Conservation (phyloP, 2,797 vertebrate species). For the Acanthurus tractus region DNA sequence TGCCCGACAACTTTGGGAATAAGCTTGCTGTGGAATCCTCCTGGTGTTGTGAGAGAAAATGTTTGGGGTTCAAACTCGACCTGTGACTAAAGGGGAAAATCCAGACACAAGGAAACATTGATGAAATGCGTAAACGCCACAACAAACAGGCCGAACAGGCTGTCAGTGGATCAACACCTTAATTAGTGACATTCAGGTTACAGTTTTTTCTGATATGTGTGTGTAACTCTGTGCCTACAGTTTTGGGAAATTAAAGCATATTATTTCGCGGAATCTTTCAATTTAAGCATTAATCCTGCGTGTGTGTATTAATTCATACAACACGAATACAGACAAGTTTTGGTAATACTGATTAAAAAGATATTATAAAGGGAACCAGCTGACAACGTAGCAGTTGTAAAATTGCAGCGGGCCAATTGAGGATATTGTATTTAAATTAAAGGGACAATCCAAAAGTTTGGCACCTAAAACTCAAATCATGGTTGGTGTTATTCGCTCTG, state of each 20-base stretch:
- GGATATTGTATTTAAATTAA: slow-evolving; percentile 1
- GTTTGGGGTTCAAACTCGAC: neutral
- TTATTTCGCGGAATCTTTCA: neutral
- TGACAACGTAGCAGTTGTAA: neutral
- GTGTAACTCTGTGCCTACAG: neutral
- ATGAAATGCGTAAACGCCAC: neutral
- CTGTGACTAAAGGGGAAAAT: neutral
- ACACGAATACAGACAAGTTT: neutral
- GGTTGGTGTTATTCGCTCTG: neutral
- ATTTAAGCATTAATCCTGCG: too few relatives aligned
- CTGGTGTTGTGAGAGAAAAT: neutral
- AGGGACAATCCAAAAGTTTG: neutral
- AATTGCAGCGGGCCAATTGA: neutral
- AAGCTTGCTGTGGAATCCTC: neutral
- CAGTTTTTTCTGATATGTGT: neutral
- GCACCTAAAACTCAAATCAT: neutral
- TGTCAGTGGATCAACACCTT: neutral
- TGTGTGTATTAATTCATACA: neutral
- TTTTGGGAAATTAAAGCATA: neutral
- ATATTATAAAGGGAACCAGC: neutral
- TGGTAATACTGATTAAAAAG: neutral
- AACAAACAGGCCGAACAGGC: neutral
- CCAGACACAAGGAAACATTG: neutral
- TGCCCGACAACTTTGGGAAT: slow-evolving; percentile 4
- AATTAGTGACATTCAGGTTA: neutral